Base-by-base conservation (phyloP, 2,888 invertebrate genomes). In the Lithosia quadra region DNA sequence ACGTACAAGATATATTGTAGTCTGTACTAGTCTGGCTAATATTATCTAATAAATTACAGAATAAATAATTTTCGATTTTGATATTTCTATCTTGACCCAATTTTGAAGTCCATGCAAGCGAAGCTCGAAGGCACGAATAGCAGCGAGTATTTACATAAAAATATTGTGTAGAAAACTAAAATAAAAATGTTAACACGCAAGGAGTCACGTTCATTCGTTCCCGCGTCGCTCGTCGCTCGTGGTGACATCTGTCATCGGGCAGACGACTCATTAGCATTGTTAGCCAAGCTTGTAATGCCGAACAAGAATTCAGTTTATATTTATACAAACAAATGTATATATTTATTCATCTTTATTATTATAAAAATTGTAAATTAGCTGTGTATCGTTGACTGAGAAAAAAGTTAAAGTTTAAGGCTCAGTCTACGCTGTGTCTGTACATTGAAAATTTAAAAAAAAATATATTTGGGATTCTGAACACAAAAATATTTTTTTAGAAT, bases 191-290 rank as follows among this genome's bases (percentile, higher is more conserved):
- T n/a, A 61, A 59, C 24, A 49, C 21, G 39, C n/a, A 22, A 22
- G n/a, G 8, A 56, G 63, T 69, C 65, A 75, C 71, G 57, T 49
- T 63, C 71, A 65, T 65, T 73, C 74, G 74, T 69, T 73, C 43
- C 59, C 13, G 60, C 67, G 55, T 73, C 68, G 67, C 73, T 70
- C 57, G 49, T 49, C 49, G n/a, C 49, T 49, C 49, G 65, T 60
- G 65, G 76, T 78, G 83, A 83, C 85, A 82, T 85, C 87, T 86
- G 86, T 85, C 85, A 33, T 61, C 70, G 28, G 65, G 74, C 79
- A 77, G 77, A 79, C 82, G 81, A 80, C 83, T 87, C 88, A 85
- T 88, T 87, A 88, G 87, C 81, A 85, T 85, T 86, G 84, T 86
- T 76, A 76, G 67, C 71, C 76, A 61, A 67, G 65, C 69, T 74